Percentiles rank a stretch among this genome's conserved stretches.
Evolutionary conservation across 2,113 vertebrate species (phyloP).

Genomic region (Trichechus manatus): DNA sequence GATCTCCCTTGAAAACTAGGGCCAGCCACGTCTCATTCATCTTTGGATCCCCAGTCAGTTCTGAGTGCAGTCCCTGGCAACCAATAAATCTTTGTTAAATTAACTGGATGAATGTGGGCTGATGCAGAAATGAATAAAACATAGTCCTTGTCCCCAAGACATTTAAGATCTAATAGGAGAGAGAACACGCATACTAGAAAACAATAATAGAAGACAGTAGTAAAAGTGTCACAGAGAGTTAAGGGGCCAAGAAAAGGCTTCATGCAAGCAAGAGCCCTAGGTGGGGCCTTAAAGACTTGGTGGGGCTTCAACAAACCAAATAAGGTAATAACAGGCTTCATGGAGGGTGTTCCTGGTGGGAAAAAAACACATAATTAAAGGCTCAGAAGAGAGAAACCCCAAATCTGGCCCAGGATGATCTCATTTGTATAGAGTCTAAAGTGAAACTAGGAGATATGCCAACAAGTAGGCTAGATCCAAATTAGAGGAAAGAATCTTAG

Average conservation of each 20-base stretch:
- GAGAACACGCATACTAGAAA: conserved; percentile 38
- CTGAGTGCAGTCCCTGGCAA: background rate
- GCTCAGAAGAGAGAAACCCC: background rate
- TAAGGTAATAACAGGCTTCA: background rate
- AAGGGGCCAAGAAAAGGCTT: conserved; percentile 53
- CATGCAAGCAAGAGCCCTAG: background rate
- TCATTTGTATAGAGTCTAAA: conserved; percentile 2
- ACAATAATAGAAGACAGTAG: conserved; percentile 62
- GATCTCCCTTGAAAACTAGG: background rate
- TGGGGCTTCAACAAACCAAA: conserved; percentile 18
- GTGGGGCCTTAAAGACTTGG: background rate
- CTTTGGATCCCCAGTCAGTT: background rate
- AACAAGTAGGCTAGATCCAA: conserved; percentile 56
- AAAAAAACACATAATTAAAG: background rate
- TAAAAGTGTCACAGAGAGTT: conserved; percentile 60
- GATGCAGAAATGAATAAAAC: conserved; percentile 64
- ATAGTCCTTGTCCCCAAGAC: conserved; percentile 14
- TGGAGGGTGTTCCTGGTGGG: background rate
- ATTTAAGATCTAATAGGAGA: conserved; percentile 68
- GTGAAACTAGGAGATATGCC: background rate
- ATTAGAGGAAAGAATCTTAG: conserved; percentile 47
- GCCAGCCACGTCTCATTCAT: background rate
- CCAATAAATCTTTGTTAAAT: conserved; percentile 71
- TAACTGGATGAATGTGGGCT: conserved; percentile 57
- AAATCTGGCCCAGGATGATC: background rate